Evolutionary conservation across 2,888 invertebrate species (phyloP), one percentile per base, ranked within the genome.

Genomic region (Brachyopa scutellaris): DNA sequence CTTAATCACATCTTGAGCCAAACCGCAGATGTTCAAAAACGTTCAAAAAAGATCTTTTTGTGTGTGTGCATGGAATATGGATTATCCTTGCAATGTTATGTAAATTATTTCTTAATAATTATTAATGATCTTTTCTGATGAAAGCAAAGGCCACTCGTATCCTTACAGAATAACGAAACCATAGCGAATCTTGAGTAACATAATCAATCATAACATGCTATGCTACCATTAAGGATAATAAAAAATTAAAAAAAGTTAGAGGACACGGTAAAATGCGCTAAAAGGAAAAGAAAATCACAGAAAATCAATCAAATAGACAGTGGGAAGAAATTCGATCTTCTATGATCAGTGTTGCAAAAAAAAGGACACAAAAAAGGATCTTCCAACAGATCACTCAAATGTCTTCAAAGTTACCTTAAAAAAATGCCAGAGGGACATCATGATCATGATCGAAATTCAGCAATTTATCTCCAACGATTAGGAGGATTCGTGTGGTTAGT

Each of bases 31-130:
- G 80, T 82, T 80, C 62, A 17, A 29, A 29, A 51, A 51, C 23
- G n/a, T n/a, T n/a, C n/a, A n/a, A n/a, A n/a, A n/a, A n/a, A 57
- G 49, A 77, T 31, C 17, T 17, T 26, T 38, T 13, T 23, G 26
- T 72, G 42, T 77, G 29, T 23, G 59, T 11, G 45, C 82, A 59
- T 74, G 69, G 55, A 82, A 66, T 77, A 82, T 77, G 82, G 66
- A 82, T 82, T 77, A 82, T 82, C 70, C 77, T 72, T 77, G 38
- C 66, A 82, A 77, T 77, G 70, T 82, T 82, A 66, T 82, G 76
- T 66, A 82, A 77, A 82, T 82, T 72, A 77, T 59, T 82, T 77
- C 72, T 82, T 70, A 82, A 82, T 82, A 82, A 72, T 77, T 82
- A 82, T 82, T 77, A 82, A 82, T 82, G 76, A 77, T 70, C 62